A percentile compares a stretch with the other conserved stretches of the same genome.
Evolutionary conservation across 2,888 invertebrate genomes (phyloP).

Genomic region (Cryptosula pallasiana): DNA sequence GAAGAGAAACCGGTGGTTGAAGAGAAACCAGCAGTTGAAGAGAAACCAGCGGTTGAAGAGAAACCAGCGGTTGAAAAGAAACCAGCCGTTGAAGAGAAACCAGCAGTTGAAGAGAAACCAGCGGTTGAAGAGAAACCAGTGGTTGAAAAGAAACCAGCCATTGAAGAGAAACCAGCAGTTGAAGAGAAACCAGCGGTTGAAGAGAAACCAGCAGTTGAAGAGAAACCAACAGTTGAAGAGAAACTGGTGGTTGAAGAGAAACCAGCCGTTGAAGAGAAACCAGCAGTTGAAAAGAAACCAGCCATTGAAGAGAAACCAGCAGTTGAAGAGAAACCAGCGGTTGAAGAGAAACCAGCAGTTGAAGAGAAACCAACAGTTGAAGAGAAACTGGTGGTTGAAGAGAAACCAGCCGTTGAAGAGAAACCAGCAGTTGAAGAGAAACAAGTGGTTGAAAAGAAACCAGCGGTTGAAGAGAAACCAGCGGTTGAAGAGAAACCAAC

Average conservation of each 20-base stretch:
- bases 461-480: too few species aligned
- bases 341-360: conserved; percentile 73
- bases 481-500: too few species aligned
- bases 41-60: too few species aligned
- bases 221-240: background rate
- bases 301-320: background rate
- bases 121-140: background rate
- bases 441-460: background rate
- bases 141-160: background rate
- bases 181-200: background rate
- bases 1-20: background rate
- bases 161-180: background rate
- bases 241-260: background rate
- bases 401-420: conserved; percentile 24
- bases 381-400: conserved; percentile 26
- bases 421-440: background rate
- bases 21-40: too few species aligned
- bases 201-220: conserved; percentile 2
- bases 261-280: background rate
- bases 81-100: too few species aligned
- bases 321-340: conserved; percentile 5
- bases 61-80: too few species aligned
- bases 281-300: background rate
- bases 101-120: background rate
- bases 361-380: conserved; percentile 47